Evolutionary conservation across 2,113 vertebrate genomes (phyloP), one percentile per base, ranked within the genome.

Genomic region (Corynorhinus townsendii): DNA sequence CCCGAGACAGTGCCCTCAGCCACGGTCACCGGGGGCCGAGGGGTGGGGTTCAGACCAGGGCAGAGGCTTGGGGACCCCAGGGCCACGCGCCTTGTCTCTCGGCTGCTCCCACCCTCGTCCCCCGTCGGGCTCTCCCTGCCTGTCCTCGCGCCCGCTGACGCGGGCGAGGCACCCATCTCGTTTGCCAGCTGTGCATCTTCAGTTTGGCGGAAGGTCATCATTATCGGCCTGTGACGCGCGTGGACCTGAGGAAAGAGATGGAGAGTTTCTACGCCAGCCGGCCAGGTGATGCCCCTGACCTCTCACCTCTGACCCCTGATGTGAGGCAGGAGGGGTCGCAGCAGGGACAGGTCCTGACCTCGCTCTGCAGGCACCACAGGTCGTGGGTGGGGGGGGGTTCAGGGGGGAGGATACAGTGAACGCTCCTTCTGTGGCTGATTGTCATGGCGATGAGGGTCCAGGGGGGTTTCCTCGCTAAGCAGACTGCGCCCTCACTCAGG

Each of bases 131-230:
- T 26, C 56, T 28, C 56, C 3, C 43, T 14, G 12, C 43, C 20
- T 64, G 8, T 49, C 0, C 1, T 22, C 5, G 3, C 2, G 2
- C 28, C 22, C 7, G 1, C 4, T 24, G 52, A 26, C 3, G 52
- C n/a, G n/a, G n/a, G 22, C 1, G 5, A 2, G 24, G 22, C 19
- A 38, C 1, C 1, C 81, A 4, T 81, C 30, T 91, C 96, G 91
- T 68, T 93, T 62, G 97, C 69, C 95, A 99, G 99, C 97, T 99
- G 28, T 99, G 99, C 98, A 96, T 98, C 94, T 99, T 99, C 98
- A 99, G 98, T 97, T 97, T 99, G 95, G 90, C 83, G 7, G 96
- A 96, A 30, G 96, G 96, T 30, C 97, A 98, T 89, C 98, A 98
- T 59, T 99, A 98, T 88, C 98, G 98, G 16, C 93, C 98, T 5